Evolutionary conservation across 1,140 invertebrate genomes (phyloP).

Genomic region (Hormaphis cornu): DNA sequence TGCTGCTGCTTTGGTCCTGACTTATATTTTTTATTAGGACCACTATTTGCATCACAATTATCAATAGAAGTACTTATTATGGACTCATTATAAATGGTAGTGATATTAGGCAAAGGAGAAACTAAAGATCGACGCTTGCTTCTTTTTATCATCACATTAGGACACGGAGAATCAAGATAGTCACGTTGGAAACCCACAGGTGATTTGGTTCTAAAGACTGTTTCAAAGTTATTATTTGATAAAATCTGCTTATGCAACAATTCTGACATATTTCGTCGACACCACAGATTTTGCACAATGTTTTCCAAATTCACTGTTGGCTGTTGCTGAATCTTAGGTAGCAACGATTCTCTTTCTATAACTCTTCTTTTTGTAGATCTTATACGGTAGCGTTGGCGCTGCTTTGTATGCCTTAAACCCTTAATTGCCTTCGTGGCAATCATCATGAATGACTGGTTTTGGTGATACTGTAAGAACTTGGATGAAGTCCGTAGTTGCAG

Average conservation of each 20-base stretch:
- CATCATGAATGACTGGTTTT: constrained; percentile 1
- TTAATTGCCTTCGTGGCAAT: background rate
- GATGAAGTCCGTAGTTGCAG: background rate
- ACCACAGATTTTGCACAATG: background rate
- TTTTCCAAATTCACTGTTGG: background rate
- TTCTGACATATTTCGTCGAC: background rate
- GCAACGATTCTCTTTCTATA: background rate
- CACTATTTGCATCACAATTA: background rate
- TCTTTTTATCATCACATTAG: background rate
- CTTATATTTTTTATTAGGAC: constrained; percentile 1
- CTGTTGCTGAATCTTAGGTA: background rate
- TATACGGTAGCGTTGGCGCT: background rate
- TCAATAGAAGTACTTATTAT: background rate
- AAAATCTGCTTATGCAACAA: background rate
- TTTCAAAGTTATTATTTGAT: background rate
- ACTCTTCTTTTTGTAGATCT: background rate
- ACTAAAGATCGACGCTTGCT: background rate
- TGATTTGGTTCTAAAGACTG: no score
- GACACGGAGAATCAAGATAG: background rate
- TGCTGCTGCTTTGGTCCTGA: background rate
- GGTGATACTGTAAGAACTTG: background rate
- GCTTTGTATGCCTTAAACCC: background rate
- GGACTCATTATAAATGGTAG: background rate
- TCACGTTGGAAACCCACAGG: background rate
- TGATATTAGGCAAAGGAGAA: background rate